A percentile compares a stretch with the other conserved stretches of the same genome.
Evolutionary conservation across 2,888 invertebrate species (phyloP).

Genomic region (Priocnemis perturbator): DNA sequence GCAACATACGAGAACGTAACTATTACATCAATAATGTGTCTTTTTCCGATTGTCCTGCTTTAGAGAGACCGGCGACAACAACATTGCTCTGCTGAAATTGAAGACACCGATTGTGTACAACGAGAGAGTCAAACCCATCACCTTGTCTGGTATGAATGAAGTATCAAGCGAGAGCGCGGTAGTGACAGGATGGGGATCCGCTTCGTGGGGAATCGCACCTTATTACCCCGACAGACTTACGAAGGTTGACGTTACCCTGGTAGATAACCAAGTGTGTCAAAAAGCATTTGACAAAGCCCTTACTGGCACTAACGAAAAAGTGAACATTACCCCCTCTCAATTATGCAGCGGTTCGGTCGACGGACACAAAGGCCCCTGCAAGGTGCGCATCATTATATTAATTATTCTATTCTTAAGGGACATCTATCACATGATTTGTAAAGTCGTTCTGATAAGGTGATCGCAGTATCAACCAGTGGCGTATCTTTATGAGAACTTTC

Average conservation of each 20-base stretch:
- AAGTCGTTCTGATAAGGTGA: too few species aligned
- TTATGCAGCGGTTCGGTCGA: conserved; percentile 52
- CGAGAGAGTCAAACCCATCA: conserved; percentile 77
- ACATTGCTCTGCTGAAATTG: conserved; percentile 83
- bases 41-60: conserved; percentile 1
- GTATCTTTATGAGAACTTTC: too few species aligned
- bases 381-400: conserved; percentile 46
- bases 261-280: conserved; percentile 45
- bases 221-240: conserved; percentile 62
- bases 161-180: conserved; percentile 76
- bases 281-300: conserved; percentile 19
- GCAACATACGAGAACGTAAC: too few species aligned
- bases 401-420: background rate
- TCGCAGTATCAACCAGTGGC: too few species aligned
- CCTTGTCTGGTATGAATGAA: conserved; percentile 78
- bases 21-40: too few species aligned
- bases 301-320: conserved; percentile 10
- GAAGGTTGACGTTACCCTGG: conserved; percentile 56
- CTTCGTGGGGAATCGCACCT: conserved; percentile 48
- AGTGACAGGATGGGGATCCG: conserved; percentile 80
- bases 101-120: conserved; percentile 76
- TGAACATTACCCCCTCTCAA: conserved; percentile 52
- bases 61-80: conserved; percentile 77
- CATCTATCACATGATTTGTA: too few species aligned
- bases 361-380: conserved; percentile 56